A percentile compares a stretch with the other conserved stretches of the same genome.
These are phyloP conservation scores for Gorsachius goisagi DNA, from an alignment of 2,113 vertebrate species.

Conservation along the genomic window DNA sequence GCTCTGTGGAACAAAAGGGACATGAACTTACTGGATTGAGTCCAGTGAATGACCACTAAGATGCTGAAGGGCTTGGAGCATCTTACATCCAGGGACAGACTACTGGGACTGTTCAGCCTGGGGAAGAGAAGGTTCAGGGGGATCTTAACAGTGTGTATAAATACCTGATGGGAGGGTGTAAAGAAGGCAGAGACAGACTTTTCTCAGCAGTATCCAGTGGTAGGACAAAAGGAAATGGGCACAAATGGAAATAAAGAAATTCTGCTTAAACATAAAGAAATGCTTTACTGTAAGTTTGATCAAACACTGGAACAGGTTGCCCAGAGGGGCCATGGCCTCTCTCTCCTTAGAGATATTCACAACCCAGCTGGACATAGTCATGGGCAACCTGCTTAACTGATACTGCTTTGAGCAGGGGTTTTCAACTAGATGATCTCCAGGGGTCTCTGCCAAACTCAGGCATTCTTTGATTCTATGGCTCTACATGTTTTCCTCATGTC, in stretches of 20 bases:
- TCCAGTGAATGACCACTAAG: neutral
- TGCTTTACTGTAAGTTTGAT: neutral
- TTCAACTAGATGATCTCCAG: neutral
- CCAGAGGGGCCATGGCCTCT: neutral
- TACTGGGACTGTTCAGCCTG: neutral
- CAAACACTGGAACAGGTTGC: neutral
- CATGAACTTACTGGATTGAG: neutral
- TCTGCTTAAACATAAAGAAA: neutral
- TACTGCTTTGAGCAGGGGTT: neutral
- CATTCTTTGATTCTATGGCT: neutral
- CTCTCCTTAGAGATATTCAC: neutral
- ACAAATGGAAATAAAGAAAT: neutral
- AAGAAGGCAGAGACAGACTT: neutral
- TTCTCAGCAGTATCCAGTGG: neutral
- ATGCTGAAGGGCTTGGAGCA: neutral
- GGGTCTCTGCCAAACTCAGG: neutral
- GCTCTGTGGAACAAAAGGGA: neutral
- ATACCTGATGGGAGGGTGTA: neutral
- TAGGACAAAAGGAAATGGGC: neutral
- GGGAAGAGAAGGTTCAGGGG: neutral
- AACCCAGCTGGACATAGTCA: rapidly evolving
- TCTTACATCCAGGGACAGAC: neutral
- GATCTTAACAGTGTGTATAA: neutral
- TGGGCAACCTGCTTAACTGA: neutral
- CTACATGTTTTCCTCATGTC: neutral